A percentile compares a stretch with the other conserved stretches of the same genome.
Conservation (phyloP, 2,888 invertebrate genomes). For the Craniophora ligustri region DNA sequence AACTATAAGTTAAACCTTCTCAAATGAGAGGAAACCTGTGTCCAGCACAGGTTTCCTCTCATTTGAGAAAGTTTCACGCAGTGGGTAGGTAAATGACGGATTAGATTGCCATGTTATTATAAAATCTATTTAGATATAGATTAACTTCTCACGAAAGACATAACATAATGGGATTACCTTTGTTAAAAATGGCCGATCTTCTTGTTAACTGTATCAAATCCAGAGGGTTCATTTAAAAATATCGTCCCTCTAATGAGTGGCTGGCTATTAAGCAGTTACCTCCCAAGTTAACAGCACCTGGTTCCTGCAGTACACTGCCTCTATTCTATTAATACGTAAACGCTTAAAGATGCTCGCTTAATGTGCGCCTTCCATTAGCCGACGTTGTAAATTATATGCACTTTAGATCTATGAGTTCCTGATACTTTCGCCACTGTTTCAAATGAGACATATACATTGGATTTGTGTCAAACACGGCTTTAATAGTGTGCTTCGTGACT, state of each 20-base stretch:
- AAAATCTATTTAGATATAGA: too few relatives aligned
- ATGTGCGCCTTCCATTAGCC: constrained; percentile 85
- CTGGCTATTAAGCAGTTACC: constrained; percentile 79
- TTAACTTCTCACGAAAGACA: too few relatives aligned
- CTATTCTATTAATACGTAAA: constrained; percentile 85
- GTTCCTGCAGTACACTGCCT: constrained; percentile 59
- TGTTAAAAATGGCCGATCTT: constrained; percentile 20
- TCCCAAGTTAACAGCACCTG: constrained; percentile 75
- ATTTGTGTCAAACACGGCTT: constrained; percentile 44
- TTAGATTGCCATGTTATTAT: too few relatives aligned
- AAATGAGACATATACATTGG: constrained; percentile 50
- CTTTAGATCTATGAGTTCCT: constrained; percentile 73
- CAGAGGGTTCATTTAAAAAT: constrained; percentile 62
- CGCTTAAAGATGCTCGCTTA: constrained; percentile 79
- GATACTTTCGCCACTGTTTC: constrained; percentile 66
- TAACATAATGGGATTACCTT: constrained; percentile 17
- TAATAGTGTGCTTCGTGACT: constrained; percentile 19
- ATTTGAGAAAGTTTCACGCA: too few relatives aligned
- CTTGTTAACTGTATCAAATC: constrained; percentile 22
- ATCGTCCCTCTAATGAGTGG: constrained; percentile 68
- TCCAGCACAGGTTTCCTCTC: too few relatives aligned
- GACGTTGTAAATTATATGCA: constrained; percentile 83
- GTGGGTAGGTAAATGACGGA: too few relatives aligned
- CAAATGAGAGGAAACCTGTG: too few relatives aligned
- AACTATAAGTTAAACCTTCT: too few relatives aligned